Base-by-base conservation (phyloP, 2,113 vertebrate genomes). In the Vicugna pacos region DNA sequence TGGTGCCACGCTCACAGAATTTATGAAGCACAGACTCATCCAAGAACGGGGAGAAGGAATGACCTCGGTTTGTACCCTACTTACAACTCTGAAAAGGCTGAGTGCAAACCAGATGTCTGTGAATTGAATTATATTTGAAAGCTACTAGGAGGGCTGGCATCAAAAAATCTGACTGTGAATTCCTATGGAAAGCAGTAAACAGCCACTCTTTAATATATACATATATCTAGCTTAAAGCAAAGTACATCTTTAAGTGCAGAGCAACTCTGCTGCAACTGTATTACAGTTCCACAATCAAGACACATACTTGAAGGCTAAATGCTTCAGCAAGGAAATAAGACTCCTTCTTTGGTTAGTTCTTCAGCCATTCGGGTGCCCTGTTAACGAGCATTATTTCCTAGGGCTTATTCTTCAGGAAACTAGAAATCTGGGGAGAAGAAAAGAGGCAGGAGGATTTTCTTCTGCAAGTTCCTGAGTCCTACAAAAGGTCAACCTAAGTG, bases 81-180 rank as follows among this genome's bases (percentile, higher is more conserved):
- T 48, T 54, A n/a, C 1, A 64, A 32, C 46, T 94, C 48, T 69
- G 60, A 52, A 62, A 76, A 87, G 17, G 15, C 1, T 28, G 65
- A 80, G 32, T n/a, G 19, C 42, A 87, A 83, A 85, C 67, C 89
- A 62, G 24, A 77, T 56, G 64, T 95, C 50, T 76, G 60, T 56
- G 82, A 91, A 79, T 10, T 86, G 38, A 95, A 93, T 96, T 62
- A 16, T 72, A 81, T 76, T 87, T 87, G 77, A 75, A 92, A 82
- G 67, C 92, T 62, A 52, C 30, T 12, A 79, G 28, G 42, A 81
- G 12, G 60, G 5, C 38, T 91, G 79, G 26, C 16, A 94, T 82
- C 62, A 84, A 76, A 81, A 92, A 50, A 87, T 89, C 38, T 64
- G 69, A 52, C 10, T 58, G 19, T 64, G 50, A 82, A 76, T 90